Percentiles rank a stretch among this genome's conserved stretches.
Conservation (phyloP, 1,140 invertebrate genomes). For the Drosophila serrata region DNA sequence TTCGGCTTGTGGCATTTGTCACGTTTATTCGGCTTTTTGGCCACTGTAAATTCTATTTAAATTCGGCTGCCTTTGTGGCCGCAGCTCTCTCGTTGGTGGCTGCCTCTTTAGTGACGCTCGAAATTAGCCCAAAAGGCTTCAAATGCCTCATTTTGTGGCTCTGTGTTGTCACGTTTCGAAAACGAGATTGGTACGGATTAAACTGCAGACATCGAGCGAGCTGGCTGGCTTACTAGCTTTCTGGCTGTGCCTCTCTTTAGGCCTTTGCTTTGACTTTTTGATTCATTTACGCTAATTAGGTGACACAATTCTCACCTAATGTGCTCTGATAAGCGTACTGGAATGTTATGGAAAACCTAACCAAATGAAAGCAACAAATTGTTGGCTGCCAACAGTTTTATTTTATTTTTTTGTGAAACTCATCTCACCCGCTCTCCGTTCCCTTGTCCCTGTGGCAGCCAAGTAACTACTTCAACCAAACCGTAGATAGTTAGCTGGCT, state of each 20-base stretch:
- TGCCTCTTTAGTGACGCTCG: conserved; percentile 44
- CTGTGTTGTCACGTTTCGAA: conserved; percentile 71
- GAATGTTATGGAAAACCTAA: conserved; percentile 58
- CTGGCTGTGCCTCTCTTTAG: conserved; percentile 1
- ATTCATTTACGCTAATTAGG: conserved; percentile 85
- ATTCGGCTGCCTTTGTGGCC: conserved; percentile 32
- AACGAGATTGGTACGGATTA: conserved; percentile 71
- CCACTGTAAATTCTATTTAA: conserved; percentile 55
- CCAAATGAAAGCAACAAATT: conserved; percentile 66
- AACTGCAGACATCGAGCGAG: conserved; percentile 20
- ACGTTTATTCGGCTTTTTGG: conserved; percentile 55
- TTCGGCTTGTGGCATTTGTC: conserved; percentile 45
- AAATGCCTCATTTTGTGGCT: conserved; percentile 60
- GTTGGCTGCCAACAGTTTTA: conserved; percentile 60
- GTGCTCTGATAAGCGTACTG: conserved; percentile 75
- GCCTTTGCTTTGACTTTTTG: conserved; percentile 61
- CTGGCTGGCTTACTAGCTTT: conserved; percentile 3
- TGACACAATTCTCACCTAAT: conserved; percentile 85
- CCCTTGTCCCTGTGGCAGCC: conserved; percentile 12
- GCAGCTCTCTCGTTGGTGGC: conserved; percentile 4
- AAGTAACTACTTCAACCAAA: conserved; percentile 3
- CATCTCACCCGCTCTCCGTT: conserved; percentile 18
- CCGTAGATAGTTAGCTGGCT: conserved; percentile 44
- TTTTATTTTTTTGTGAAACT: conserved; percentile 37
- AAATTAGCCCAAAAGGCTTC: conserved; percentile 65